Percentiles rank a stretch among this genome's conserved stretches.
These are phyloP conservation scores for Agrilus mali DNA, from an alignment of 2,888 invertebrate genomes.

Conservation along the genomic window DNA sequence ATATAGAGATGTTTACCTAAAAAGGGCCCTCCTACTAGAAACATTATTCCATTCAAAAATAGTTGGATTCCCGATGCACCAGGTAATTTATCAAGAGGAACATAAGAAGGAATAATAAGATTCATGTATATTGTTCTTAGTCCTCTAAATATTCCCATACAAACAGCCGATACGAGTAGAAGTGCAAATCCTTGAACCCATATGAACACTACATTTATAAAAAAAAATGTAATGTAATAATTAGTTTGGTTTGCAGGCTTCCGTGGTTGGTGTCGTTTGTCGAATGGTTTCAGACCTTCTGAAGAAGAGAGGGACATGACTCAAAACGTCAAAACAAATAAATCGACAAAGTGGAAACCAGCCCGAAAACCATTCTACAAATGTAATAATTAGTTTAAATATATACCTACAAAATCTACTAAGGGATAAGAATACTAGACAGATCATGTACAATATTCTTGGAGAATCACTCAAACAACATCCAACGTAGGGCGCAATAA, in stretches of 20 bases:
- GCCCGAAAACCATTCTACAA: no score
- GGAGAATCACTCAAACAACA: constrained; percentile 46
- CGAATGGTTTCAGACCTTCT: no score
- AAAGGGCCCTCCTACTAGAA: constrained; percentile 44
- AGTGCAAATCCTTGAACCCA: no score
- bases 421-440: constrained; percentile 43
- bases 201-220: no score
- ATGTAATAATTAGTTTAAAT: background rate
- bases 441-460: constrained; percentile 47
- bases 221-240: no score
- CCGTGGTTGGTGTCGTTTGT: no score
- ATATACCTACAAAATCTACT: constrained; percentile 46
- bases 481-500: constrained; percentile 49
- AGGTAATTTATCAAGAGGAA: constrained; percentile 49
- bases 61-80: constrained; percentile 57
- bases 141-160: constrained; percentile 52
- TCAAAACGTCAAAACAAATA: no score
- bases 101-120: constrained; percentile 52
- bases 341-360: no score
- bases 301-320: no score
- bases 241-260: no score
- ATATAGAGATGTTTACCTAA: constrained; percentile 38
- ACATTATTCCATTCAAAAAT: constrained; percentile 49
- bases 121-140: constrained; percentile 53
- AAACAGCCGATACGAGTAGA: constrained; percentile 27